A percentile compares a stretch with the other conserved stretches of the same genome.
Conservation (phyloP, 2,888 invertebrate species). For the Autographa pulchrina region DNA sequence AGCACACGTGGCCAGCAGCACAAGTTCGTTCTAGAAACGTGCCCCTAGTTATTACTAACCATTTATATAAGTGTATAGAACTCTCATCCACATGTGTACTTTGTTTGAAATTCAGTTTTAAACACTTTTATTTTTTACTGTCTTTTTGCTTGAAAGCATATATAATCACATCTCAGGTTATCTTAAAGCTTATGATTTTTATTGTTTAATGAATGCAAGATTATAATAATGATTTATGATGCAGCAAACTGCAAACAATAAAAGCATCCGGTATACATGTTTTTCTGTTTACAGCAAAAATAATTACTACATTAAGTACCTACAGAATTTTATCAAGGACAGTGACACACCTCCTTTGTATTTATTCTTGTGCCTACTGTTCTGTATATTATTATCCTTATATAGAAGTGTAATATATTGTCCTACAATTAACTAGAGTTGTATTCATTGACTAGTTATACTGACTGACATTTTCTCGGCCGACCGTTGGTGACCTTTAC, state of each 20-base stretch:
- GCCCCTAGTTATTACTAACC: conserved; percentile 26
- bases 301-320: too few species aligned
- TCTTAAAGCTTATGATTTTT: too few species aligned
- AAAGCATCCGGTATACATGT: too few species aligned
- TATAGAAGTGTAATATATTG: not conserved
- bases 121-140: not conserved
- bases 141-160: too few species aligned
- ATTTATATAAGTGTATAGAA: conserved; percentile 10
- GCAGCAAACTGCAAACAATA: too few species aligned
- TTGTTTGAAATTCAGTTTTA: not conserved
- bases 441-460: not conserved
- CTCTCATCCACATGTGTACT: not conserved
- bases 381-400: not conserved
- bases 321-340: not conserved
- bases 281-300: too few species aligned
- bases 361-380: too few species aligned
- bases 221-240: too few species aligned
- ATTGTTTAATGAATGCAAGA: too few species aligned
- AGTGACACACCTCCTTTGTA: not conserved
- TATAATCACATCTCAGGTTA: too few species aligned
- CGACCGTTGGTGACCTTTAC: not conserved
- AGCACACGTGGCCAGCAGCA: conserved; percentile 43
- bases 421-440: not conserved
- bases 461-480: not conserved
- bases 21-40: conserved; percentile 41